Evolutionary conservation across 2,113 vertebrate genomes (phyloP), one percentile per base, ranked within the genome.

Genomic region (Etia nguti): DNA sequence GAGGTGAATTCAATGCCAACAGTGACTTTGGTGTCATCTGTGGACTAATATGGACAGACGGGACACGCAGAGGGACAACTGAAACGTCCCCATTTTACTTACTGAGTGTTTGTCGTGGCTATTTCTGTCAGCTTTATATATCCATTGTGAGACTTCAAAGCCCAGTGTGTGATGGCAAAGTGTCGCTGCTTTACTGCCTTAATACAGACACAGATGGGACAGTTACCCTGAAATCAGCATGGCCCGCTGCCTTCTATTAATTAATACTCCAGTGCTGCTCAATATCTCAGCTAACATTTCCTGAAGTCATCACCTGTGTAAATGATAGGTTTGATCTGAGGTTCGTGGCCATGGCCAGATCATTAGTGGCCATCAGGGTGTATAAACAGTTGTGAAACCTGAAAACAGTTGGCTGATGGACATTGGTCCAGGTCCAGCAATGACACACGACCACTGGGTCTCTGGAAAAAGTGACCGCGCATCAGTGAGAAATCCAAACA

Each of bases 1-100:
- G 96, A 95, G 94, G 89, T 93, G 94, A 96, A 96, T 96, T 95
- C 94, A 93, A 94, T 94, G 94, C 93, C 95, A 95, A 93, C 88
- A 88, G 5, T 56, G 59, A 94, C 91, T 96, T 96, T 96, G 89
- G 92, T 80, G 89, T 87, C 89, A 90, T 90, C 81, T 80, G 68
- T 87, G 92, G 94, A 96, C 96, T 91, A 96, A 96, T 96, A 96
- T 95, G 96, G 79, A 80, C 79, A 68, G 68, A 85, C 18, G 20
- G 62, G 75, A 52, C 75, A 68, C 4, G 48, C 82, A 75, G 34
- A 18, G 15, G 52, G 60, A 89, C 88, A 65, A 85, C 88, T 77
- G 34, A 86, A 77, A 38, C 3, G 12, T 9, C 31, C 26, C 31
- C 4, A 48, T 50, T 46, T 68, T 15, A 60, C 43, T 85, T n/a